Evolutionary conservation across 2,888 invertebrate genomes (phyloP).

Genomic region (Seira sanloemensis): DNA sequence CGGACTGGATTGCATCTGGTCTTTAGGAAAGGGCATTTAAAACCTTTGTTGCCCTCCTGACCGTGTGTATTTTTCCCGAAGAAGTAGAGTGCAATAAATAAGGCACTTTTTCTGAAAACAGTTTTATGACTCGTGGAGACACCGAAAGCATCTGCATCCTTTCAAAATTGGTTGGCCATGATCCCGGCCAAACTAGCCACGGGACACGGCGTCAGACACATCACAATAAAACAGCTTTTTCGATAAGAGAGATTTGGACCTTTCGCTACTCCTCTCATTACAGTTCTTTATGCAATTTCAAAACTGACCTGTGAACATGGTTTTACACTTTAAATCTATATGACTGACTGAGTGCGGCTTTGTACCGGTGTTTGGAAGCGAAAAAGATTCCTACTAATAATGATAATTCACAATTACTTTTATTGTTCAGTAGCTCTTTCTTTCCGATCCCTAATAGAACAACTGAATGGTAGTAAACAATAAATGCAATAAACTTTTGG

Average conservation of each 20-base stretch:
- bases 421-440: slow-evolving; percentile 2
- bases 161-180: slow-evolving; percentile 45
- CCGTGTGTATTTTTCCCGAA: slow-evolving; percentile 5
- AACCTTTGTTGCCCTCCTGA: slow-evolving; percentile 56
- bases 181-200: slow-evolving; percentile 57
- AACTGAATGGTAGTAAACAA: slow-evolving; percentile 31
- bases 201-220: slow-evolving; percentile 55
- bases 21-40: neutral
- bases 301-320: slow-evolving; percentile 43
- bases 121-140: slow-evolving; percentile 52
- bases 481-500: neutral
- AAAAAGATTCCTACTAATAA: neutral
- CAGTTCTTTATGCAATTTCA: neutral
- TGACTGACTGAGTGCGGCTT: too few relatives aligned
- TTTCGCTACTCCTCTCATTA: slow-evolving; percentile 15
- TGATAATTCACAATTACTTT: neutral
- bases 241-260: slow-evolving; percentile 15
- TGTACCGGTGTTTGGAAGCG: neutral
- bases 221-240: slow-evolving; percentile 18
- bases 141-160: slow-evolving; percentile 46
- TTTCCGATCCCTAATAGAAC: slow-evolving; percentile 3
- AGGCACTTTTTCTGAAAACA: slow-evolving; percentile 26
- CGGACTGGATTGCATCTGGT: slow-evolving; percentile 53
- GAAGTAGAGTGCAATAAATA: slow-evolving; percentile 57
- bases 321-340: slow-evolving; percentile 22